phyloP scores from a whole-genome alignment of 2,888 invertebrate genomes.

The Leptodirus hochenwartii region DNA sequence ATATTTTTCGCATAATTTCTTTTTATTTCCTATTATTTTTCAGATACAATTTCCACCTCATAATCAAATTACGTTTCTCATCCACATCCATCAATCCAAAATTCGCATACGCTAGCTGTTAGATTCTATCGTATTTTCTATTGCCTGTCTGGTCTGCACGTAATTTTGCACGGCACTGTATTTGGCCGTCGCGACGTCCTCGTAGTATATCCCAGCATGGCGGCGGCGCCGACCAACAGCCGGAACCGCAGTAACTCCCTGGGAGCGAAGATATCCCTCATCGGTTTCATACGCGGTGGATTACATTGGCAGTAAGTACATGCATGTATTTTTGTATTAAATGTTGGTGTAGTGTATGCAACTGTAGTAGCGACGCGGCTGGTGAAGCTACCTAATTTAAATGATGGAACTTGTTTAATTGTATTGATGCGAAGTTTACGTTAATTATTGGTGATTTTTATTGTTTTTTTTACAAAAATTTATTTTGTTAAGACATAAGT shows the following conservation, averaged over 20 bases:
- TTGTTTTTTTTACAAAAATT: no score
- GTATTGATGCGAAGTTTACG: no score
- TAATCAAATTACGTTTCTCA: no score
- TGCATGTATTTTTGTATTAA: conserved; percentile 14
- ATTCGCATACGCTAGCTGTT: no score
- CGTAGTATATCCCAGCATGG: background rate
- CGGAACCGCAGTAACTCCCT: conserved; percentile 24
- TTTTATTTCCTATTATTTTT: background rate
- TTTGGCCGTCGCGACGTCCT: background rate
- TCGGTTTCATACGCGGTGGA: conserved; percentile 25
- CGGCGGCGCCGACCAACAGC: conserved; percentile 19
- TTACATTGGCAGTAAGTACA: conserved; percentile 22
- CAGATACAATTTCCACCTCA: conserved; percentile 1
- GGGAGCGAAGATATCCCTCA: conserved; percentile 22
- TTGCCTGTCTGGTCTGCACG: conserved; percentile 19
- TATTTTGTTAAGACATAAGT: no score
- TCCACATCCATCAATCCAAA: no score
- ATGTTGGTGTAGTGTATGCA: no score
- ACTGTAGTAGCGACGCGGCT: no score
- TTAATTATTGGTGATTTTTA: no score
- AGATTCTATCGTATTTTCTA: no score
- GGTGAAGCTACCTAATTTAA: no score
- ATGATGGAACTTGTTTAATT: no score
- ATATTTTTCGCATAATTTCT: background rate
- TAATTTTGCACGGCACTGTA: conserved; percentile 19